Conservation (phyloP, 1,140 invertebrate species). For the Zaprionus gabonicus region DNA sequence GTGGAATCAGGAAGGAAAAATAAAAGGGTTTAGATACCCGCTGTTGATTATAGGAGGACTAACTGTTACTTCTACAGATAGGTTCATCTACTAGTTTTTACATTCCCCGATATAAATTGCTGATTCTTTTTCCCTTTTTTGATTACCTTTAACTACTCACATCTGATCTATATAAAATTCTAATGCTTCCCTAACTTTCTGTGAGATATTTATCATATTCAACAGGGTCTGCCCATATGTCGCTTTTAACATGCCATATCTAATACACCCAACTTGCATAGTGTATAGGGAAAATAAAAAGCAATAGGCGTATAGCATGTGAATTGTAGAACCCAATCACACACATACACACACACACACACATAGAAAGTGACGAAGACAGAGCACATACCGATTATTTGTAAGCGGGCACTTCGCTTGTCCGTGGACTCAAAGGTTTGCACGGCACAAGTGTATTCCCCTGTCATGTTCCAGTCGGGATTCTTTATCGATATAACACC, state of each 20-base stretch:
- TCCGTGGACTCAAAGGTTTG: constrained; percentile 84
- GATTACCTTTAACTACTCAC: no score
- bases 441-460: constrained; percentile 83
- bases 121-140: neutral
- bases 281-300: constrained; percentile 18
- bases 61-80: no score
- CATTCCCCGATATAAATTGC: neutral
- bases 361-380: neutral
- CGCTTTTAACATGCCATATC: neutral
- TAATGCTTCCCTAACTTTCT: neutral
- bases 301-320: constrained; percentile 31
- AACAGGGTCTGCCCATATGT: neutral
- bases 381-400: constrained; percentile 81
- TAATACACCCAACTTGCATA: constrained; percentile 11
- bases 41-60: no score
- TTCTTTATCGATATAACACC: constrained; percentile 84
- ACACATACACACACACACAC: constrained; percentile 25
- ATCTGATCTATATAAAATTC: no score
- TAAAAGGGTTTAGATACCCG: no score
- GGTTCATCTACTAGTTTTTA: no score
- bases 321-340: constrained; percentile 24
- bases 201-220: neutral
- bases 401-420: constrained; percentile 83
- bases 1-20: no score
- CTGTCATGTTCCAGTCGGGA: constrained; percentile 84